Conservation (phyloP, 2,888 invertebrate species). For the Andrena bicolor region DNA sequence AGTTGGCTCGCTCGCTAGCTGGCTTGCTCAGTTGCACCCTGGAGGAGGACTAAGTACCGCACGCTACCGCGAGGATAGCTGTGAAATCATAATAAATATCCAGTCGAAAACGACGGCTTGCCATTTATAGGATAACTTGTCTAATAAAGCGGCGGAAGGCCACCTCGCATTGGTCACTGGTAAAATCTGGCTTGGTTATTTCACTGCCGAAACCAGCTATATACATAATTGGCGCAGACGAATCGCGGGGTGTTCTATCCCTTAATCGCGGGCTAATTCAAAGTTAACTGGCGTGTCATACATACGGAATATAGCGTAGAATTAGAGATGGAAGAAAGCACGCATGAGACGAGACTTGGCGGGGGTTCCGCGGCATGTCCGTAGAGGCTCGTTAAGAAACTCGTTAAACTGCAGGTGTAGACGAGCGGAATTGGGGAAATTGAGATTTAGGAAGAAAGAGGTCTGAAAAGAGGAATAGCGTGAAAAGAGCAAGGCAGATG, state of each 20-base stretch:
- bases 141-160: slow-evolving; percentile 70
- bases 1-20: background rate
- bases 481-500: background rate
- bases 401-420: slow-evolving; percentile 69
- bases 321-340: slow-evolving; percentile 15
- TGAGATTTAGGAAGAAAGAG: slow-evolving; percentile 69
- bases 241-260: background rate
- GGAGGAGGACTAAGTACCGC: slow-evolving; percentile 36
- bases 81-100: slow-evolving; percentile 73
- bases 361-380: slow-evolving; percentile 8
- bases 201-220: background rate
- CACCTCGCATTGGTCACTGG: background rate
- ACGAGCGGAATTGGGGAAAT: slow-evolving; percentile 66
- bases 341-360: slow-evolving; percentile 13
- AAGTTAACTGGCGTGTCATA: slow-evolving; percentile 64
- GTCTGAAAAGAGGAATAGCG: background rate
- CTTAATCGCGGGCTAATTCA: slow-evolving; percentile 61
- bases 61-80: slow-evolving; percentile 10
- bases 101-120: slow-evolving; percentile 63
- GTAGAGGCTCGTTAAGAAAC: slow-evolving; percentile 76
- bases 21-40: slow-evolving; percentile 32
- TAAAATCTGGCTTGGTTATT: background rate
- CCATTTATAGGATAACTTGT: slow-evolving; percentile 73
- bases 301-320: background rate
- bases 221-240: slow-evolving; percentile 10